These are phyloP conservation scores for human (Homo sapiens) DNA, from an alignment of 2,113 vertebrate species.

Conservation along the genomic window GRCh38 chr13:44334001-44334500, in stretches of 20 bases:
- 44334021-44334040: background rate
- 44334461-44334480: background rate
- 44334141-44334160: background rate
- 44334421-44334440: background rate
- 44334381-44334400: background rate
- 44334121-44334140: background rate
- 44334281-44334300: background rate
- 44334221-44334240: background rate
- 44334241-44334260: background rate
- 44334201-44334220: background rate
- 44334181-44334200: background rate
- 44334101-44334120: slow-evolving; percentile 32
- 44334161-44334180: background rate
- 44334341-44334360: background rate
- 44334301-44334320: background rate
- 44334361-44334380: background rate
- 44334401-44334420: background rate
- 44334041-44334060: background rate
- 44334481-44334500: slow-evolving; percentile 55
- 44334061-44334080: background rate
- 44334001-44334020: background rate
- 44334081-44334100: background rate
- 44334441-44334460: background rate
- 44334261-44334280: background rate
- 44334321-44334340: slow-evolving; percentile 29